phyloP scores from a whole-genome alignment of 2,888 invertebrate genomes.

The Azorinus chamasolen region DNA sequence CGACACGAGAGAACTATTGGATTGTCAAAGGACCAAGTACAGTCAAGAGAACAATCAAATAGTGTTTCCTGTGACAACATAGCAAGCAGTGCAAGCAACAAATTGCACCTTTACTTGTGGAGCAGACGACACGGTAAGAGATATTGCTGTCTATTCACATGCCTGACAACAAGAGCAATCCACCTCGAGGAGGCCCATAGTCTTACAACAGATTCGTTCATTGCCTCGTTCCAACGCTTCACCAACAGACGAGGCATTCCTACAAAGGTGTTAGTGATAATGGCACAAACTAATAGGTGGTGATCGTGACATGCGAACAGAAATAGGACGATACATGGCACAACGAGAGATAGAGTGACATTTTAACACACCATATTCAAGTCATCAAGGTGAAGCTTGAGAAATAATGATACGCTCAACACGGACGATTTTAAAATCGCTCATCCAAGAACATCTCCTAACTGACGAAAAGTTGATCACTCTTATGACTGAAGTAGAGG shows the following conservation, averaged over 20 bases:
- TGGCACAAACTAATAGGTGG: constrained; percentile 51
- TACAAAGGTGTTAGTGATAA: constrained; percentile 35
- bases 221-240: constrained; percentile 44
- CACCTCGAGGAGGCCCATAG: constrained; percentile 41
- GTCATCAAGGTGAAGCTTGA: constrained; percentile 32
- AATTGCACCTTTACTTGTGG: too few species aligned
- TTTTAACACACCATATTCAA: constrained; percentile 44
- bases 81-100: too few species aligned
- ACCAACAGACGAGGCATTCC: constrained; percentile 32
- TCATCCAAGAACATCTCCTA: constrained; percentile 22
- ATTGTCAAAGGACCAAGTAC: too few species aligned
- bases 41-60: too few species aligned
- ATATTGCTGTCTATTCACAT: constrained; percentile 55
- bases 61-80: too few species aligned
- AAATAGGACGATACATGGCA: constrained; percentile 16
- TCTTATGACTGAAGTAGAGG: constrained; percentile 21
- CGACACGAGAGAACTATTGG: too few species aligned
- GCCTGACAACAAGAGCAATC: constrained; percentile 41
- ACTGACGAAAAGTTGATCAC: constrained; percentile 32
- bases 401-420: constrained; percentile 41
- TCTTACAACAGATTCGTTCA: constrained; percentile 33
- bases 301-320: constrained; percentile 26
- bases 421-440: constrained; percentile 17
- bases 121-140: too few species aligned
- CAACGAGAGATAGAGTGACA: constrained; percentile 31